A percentile compares a stretch with the other conserved stretches of the same genome.
These are phyloP conservation scores for Drosophila leonis DNA, from an alignment of 2,888 invertebrate genomes.

Conservation along the genomic window DNA sequence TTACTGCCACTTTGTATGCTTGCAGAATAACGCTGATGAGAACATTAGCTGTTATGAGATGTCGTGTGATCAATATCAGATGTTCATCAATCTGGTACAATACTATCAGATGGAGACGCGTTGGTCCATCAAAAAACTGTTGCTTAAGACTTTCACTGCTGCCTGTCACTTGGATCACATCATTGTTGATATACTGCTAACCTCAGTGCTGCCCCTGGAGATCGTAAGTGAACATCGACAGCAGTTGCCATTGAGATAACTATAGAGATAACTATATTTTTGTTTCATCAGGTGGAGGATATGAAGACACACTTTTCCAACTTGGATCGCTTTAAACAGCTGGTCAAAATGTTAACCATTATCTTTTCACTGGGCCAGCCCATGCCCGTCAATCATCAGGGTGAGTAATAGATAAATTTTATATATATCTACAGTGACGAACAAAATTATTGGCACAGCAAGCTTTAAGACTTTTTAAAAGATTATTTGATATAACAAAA, in stretches of 20 bases:
- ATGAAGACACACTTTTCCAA: constrained; percentile 93
- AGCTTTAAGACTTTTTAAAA: too few species aligned
- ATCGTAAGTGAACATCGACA: constrained; percentile 88
- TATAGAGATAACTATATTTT: not conserved
- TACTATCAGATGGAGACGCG: constrained; percentile 98
- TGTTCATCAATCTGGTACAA: constrained; percentile 93
- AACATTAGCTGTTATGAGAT: constrained; percentile 94
- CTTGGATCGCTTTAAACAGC: constrained; percentile 92
- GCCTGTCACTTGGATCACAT: constrained; percentile 94
- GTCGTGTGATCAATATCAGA: constrained; percentile 93
- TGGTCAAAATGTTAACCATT: constrained; percentile 93
- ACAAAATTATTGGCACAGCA: too few species aligned
- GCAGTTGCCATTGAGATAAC: too few species aligned
- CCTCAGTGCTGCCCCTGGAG: constrained; percentile 95
- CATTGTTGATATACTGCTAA: constrained; percentile 92
- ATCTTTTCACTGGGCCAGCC: constrained; percentile 96
- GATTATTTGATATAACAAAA: too few species aligned
- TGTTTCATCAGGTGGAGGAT: constrained; percentile 86
- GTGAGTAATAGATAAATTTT: too few species aligned
- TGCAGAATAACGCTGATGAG: constrained; percentile 95
- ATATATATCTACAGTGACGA: too few species aligned
- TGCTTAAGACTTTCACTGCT: constrained; percentile 94
- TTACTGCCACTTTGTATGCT: not conserved
- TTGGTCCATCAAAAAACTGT: constrained; percentile 93
- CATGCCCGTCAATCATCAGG: constrained; percentile 95